Conservation (phyloP, 1,140 invertebrate genomes). For the Scylla paramamosain region DNA sequence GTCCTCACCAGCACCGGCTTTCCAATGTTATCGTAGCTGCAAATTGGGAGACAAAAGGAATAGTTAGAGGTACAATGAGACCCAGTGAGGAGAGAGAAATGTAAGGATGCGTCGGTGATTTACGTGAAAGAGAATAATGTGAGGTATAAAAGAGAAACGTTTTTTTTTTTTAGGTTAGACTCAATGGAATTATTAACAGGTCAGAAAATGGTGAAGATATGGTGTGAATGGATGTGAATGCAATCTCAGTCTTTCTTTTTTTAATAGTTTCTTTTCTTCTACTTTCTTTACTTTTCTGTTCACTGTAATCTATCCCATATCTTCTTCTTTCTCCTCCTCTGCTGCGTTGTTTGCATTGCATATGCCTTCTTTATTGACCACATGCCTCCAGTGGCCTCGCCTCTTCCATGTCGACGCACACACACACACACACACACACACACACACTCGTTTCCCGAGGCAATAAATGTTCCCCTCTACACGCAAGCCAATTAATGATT, state of each 20-base stretch:
- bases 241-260: neutral
- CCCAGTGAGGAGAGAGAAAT: neutral
- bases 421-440: constrained; percentile 8
- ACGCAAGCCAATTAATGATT: no score
- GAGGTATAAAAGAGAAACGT: no score
- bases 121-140: no score
- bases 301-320: neutral
- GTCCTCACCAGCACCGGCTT: neutral
- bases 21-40: constrained; percentile 41
- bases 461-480: no score
- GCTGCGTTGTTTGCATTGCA: neutral
- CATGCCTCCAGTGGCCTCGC: neutral
- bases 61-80: neutral
- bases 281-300: neutral
- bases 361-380: no score
- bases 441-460: neutral
- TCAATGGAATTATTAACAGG: neutral
- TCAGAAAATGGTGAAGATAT: neutral
- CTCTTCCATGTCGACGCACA: neutral
- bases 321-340: neutral
- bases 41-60: neutral
- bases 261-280: neutral
- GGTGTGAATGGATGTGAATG: neutral
- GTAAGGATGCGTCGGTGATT: neutral
- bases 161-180: neutral